Percentiles rank a stretch among this genome's conserved stretches.
Conservation (phyloP, 2,797 vertebrate genomes). For the Alfaro cultratus region DNA sequence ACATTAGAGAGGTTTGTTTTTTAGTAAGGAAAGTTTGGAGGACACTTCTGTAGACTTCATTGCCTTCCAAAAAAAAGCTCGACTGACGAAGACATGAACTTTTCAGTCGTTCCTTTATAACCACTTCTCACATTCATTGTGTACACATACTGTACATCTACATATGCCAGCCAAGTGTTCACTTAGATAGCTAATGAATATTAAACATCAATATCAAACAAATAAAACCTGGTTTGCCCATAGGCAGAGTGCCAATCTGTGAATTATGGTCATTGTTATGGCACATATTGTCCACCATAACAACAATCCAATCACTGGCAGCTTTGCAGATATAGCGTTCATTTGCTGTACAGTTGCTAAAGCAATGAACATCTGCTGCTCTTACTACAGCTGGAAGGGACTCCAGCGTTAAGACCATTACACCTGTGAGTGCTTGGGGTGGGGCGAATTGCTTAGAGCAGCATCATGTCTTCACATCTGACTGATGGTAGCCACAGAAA, state of each 20-base stretch:
- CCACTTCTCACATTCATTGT: not conserved
- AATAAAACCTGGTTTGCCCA: not conserved
- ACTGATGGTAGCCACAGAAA: not conserved
- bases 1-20: constrained; percentile 12
- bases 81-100: constrained; percentile 27
- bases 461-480: not conserved
- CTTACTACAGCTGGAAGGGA: not conserved
- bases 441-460: not conserved
- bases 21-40: not conserved
- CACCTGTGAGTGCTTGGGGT: not conserved
- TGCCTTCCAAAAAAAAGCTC: not conserved
- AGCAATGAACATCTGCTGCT: not conserved
- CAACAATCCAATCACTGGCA: not conserved
- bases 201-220: constrained; percentile 5
- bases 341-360: not conserved
- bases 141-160: not conserved
- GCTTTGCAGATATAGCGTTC: not conserved
- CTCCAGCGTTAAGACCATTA: not conserved
- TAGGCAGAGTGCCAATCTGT: not conserved
- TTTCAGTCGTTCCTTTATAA: constrained; percentile 19
- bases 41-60: not conserved
- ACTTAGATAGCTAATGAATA: constrained; percentile 19
- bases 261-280: not conserved
- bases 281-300: not conserved
- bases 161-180: constrained; percentile 37